Conservation (phyloP, 2,888 invertebrate genomes). For the Amblyjoppa proteus region DNA sequence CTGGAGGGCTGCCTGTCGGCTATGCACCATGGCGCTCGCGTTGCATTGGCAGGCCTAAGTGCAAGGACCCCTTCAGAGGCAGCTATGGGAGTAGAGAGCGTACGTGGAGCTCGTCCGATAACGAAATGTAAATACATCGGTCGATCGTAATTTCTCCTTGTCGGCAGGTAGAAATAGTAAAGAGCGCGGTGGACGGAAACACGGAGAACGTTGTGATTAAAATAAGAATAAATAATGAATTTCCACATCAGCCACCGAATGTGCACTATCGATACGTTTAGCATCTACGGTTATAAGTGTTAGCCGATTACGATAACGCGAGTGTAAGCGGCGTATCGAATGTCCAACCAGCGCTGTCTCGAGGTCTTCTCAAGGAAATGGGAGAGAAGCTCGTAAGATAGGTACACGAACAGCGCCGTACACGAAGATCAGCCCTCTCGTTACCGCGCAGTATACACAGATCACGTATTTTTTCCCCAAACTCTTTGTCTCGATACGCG, state of each 20-base stretch:
- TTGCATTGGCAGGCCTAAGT: constrained; percentile 33
- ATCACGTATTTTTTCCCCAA: background rate
- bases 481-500: constrained; percentile 33
- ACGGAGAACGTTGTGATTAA: constrained; percentile 10
- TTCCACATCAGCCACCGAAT: constrained; percentile 18
- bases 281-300: constrained; percentile 24
- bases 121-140: constrained; percentile 36
- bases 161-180: background rate
- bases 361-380: constrained; percentile 24
- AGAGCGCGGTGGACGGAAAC: background rate
- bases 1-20: constrained; percentile 7
- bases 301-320: constrained; percentile 17
- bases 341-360: constrained; percentile 17
- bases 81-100: background rate
- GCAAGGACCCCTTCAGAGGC: constrained; percentile 22
- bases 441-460: background rate
- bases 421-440: constrained; percentile 12
- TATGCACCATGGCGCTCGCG: constrained; percentile 16
- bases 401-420: constrained; percentile 9
- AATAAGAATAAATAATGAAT: constrained; percentile 21
- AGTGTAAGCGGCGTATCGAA: constrained; percentile 31
- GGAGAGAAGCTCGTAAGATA: constrained; percentile 40
- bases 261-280: constrained; percentile 5
- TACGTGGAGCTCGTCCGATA: constrained; percentile 5
- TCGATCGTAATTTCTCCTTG: constrained; percentile 29